A percentile compares a stretch with the other conserved stretches of the same genome.
These are phyloP conservation scores for Trochalopteron elliotii DNA, from an alignment of 2,113 vertebrate species.

Conservation along the genomic window DNA sequence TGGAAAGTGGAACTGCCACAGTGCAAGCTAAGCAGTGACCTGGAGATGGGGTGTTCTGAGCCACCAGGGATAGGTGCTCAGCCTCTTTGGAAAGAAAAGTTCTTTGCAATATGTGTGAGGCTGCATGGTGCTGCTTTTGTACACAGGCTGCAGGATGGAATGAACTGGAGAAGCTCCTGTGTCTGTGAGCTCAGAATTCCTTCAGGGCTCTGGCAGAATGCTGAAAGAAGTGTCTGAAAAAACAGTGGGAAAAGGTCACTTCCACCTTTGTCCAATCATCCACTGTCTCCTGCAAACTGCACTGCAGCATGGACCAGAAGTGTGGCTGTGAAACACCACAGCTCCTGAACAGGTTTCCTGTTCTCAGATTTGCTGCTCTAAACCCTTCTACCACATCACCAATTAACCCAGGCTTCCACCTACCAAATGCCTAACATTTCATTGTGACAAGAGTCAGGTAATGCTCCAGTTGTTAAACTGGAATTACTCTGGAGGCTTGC, in stretches of 20 bases:
- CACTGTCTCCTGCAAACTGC: neutral
- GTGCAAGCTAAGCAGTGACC: neutral
- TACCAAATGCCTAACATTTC: neutral
- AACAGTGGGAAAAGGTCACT: neutral
- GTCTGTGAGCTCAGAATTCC: neutral
- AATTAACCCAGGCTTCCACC: neutral
- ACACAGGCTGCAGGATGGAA: neutral
- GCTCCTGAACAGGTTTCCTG: neutral
- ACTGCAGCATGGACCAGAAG: neutral
- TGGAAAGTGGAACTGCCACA: neutral
- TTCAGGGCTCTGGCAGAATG: neutral
- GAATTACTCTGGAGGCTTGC: neutral
- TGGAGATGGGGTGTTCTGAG: neutral
- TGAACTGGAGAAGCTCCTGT: neutral
- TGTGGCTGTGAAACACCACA: neutral
- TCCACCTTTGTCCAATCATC: neutral
- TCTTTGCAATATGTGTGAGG: rapidly evolving
- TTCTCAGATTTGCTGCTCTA: neutral
- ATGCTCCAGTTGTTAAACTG: neutral
- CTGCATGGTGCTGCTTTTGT: neutral
- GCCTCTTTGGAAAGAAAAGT: neutral
- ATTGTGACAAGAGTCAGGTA: neutral
- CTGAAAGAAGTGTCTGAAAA: neutral
- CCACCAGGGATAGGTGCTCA: neutral
- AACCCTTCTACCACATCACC: neutral